phyloP scores from a whole-genome alignment of 1,140 invertebrate genomes.

The Sarcophaga bullata region DNA sequence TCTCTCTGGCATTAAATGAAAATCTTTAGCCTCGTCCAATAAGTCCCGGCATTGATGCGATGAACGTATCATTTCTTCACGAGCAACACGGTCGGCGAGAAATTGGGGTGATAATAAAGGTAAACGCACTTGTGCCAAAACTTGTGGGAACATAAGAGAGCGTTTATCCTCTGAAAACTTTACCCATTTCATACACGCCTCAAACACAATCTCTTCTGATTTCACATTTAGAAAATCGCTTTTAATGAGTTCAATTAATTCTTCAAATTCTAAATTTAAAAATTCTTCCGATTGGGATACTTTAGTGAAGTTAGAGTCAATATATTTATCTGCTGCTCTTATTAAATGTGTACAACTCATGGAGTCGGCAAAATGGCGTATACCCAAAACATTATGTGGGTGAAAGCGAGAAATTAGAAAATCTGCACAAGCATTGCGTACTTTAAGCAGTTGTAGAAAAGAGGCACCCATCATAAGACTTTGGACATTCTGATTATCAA shows the following conservation, averaged over 20 bases:
- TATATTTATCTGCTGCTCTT: conserved; percentile 82
- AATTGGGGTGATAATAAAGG: conserved; percentile 86
- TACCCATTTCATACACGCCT: conserved; percentile 85
- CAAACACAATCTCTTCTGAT: conserved; percentile 81
- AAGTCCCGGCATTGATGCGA: conserved; percentile 84
- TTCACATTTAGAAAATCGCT: conserved; percentile 83
- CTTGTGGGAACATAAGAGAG: conserved; percentile 72
- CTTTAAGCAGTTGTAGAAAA: conserved; percentile 83
- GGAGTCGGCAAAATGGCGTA: conserved; percentile 85
- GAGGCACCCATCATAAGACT: conserved; percentile 87
- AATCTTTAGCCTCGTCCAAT: conserved; percentile 85
- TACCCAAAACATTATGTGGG: conserved; percentile 86
- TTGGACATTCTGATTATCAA: conserved; percentile 86
- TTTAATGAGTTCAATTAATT: conserved; percentile 78
- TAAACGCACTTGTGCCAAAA: conserved; percentile 81
- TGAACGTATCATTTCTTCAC: conserved; percentile 81
- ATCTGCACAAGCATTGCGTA: conserved; percentile 85
- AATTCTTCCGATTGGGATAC: conserved; percentile 85
- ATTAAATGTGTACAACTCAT: conserved; percentile 79
- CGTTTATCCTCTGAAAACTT: conserved; percentile 74
- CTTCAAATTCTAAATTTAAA: conserved; percentile 68
- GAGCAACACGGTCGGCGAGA: conserved; percentile 83
- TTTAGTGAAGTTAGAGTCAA: conserved; percentile 85
- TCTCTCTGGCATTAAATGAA: conserved; percentile 86
- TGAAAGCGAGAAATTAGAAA: conserved; percentile 83